Percentiles rank a stretch among this genome's conserved stretches.
These are phyloP conservation scores for Apis florea DNA, from an alignment of 1,140 invertebrate genomes.

Conservation along the genomic window DNA sequence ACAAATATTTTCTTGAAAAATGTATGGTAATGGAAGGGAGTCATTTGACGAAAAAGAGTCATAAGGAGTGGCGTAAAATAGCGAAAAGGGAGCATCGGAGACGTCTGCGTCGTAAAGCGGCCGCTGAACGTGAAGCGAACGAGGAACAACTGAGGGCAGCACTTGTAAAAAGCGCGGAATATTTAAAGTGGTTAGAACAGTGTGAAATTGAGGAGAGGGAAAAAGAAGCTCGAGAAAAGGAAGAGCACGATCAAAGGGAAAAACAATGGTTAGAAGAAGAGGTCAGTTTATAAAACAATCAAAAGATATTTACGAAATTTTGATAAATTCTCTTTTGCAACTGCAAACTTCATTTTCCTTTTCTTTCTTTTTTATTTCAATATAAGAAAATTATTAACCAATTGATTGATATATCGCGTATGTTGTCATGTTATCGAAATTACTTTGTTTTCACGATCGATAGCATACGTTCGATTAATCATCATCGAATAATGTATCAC, in stretches of 20 bases:
- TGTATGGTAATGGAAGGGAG: slow-evolving; percentile 40
- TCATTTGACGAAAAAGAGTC: slow-evolving; percentile 51
- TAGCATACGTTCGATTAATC: background rate
- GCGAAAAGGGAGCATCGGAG: slow-evolving; percentile 83
- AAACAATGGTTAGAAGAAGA: slow-evolving; percentile 77
- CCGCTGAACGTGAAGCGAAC: slow-evolving; percentile 72
- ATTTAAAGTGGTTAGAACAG: slow-evolving; percentile 78
- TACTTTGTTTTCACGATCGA: slow-evolving; percentile 32
- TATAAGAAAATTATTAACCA: background rate
- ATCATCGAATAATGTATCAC: background rate
- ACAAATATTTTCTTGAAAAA: background rate
- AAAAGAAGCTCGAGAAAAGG: slow-evolving; percentile 76
- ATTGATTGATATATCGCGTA: background rate
- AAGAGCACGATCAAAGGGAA: slow-evolving; percentile 74
- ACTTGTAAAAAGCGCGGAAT: slow-evolving; percentile 70
- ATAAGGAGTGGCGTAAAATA: slow-evolving; percentile 83
- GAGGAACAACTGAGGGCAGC: slow-evolving; percentile 63
- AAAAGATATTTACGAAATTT: background rate
- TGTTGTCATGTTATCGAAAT: background rate
- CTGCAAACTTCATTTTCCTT: background rate
- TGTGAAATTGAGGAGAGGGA: slow-evolving; percentile 76
- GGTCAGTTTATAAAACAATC: slow-evolving; percentile 55
- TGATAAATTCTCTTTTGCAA: background rate
- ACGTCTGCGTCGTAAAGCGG: slow-evolving; percentile 79
- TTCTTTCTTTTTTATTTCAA: background rate